These are phyloP conservation scores for Cheumatopsyche charites DNA, from an alignment of 1,140 invertebrate species.

Conservation along the genomic window DNA sequence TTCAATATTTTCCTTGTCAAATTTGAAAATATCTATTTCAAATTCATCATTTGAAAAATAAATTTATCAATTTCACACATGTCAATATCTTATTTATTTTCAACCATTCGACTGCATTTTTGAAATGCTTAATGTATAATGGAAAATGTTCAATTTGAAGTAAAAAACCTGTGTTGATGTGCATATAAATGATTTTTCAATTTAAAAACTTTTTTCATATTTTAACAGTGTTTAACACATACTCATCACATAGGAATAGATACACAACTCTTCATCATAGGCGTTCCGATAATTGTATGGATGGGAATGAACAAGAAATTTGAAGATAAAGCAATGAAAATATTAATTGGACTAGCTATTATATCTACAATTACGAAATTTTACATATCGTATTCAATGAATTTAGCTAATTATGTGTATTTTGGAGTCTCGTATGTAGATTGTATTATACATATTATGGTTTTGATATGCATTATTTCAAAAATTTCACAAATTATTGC, in stretches of 20 bases:
- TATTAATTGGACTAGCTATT: slow-evolving; percentile 58
- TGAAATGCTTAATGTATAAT: no score
- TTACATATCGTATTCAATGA: slow-evolving; percentile 63
- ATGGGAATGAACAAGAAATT: slow-evolving; percentile 62
- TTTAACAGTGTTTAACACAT: slow-evolving; percentile 70
- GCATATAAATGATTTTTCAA: no score
- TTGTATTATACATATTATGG: slow-evolving; percentile 14
- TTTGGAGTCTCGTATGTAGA: slow-evolving; percentile 71
- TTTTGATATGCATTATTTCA: not conserved
- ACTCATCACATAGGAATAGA: slow-evolving; percentile 83
- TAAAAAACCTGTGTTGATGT: no score
- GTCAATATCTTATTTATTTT: not conserved
- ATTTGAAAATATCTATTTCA: no score
- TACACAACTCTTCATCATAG: slow-evolving; percentile 78
- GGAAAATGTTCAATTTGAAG: no score
- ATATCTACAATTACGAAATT: slow-evolving; percentile 67
- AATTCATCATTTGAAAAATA: no score
- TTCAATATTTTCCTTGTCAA: no score
- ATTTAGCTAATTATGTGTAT: slow-evolving; percentile 69
- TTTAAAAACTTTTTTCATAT: slow-evolving; percentile 41
- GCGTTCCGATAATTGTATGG: slow-evolving; percentile 71
- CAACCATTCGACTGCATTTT: no score
- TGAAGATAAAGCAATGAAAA: slow-evolving; percentile 59
- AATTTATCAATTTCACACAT: not conserved
- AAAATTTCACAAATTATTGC: slow-evolving; percentile 29